Evolutionary conservation across 2,797 vertebrate species (phyloP).

Genomic region (Loris lydekkerianus): DNA sequence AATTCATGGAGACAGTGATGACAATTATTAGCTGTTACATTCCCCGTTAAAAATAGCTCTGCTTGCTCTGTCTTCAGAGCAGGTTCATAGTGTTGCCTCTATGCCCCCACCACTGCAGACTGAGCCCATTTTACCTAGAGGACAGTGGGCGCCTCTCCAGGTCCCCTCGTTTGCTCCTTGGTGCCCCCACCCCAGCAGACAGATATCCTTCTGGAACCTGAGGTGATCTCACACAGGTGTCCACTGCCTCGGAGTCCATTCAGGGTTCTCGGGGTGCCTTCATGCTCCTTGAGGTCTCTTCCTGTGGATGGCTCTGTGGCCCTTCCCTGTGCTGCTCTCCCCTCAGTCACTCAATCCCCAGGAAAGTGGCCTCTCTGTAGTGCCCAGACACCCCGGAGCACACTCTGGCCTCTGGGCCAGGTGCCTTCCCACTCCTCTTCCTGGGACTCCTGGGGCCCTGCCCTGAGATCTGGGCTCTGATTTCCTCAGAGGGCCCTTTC

Average conservation of each 20-base stretch:
- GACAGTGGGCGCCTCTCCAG: rapidly evolving
- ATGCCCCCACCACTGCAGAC: rapidly evolving
- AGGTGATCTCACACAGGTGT: background rate
- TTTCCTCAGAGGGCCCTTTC: too few species aligned
- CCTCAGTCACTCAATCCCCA: background rate
- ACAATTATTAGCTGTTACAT: background rate
- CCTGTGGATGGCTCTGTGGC: background rate
- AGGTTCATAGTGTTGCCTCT: rapidly evolving
- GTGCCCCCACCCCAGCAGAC: too few species aligned
- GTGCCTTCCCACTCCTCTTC: background rate
- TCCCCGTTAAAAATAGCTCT: background rate
- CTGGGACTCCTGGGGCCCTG: rapidly evolving
- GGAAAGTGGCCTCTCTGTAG: background rate
- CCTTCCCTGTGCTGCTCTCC: background rate
- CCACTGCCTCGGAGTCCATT: background rate
- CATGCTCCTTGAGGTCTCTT: too few species aligned
- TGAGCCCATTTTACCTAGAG: background rate
- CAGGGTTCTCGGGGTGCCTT: too few species aligned
- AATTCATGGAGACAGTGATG: background rate
- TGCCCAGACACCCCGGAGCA: background rate
- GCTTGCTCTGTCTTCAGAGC: background rate
- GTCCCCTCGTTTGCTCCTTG: background rate
- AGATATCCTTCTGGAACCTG: rapidly evolving
- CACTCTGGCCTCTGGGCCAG: background rate
- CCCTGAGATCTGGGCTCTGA: background rate